A percentile compares a stretch with the other conserved stretches of the same genome.
Evolutionary conservation across 2,113 vertebrate species (phyloP).

Genomic region (Calonectris borealis): DNA sequence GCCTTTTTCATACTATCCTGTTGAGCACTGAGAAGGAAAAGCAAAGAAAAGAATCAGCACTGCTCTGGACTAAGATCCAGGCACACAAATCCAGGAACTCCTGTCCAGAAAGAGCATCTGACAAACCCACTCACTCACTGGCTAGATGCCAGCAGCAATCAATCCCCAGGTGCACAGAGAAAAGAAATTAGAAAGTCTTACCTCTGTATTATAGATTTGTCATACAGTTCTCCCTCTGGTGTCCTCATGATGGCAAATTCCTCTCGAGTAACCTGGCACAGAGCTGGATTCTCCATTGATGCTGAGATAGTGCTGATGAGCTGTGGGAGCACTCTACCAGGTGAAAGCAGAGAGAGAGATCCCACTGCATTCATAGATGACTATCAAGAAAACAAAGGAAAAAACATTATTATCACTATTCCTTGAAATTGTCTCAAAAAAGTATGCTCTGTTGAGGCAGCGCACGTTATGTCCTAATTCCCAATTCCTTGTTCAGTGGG

Average conservation of each 20-base stretch:
- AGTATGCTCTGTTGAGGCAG: background rate
- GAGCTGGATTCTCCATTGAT: conserved; percentile 79
- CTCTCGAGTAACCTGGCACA: conserved; percentile 87
- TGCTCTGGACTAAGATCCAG: background rate
- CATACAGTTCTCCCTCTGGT: conserved; percentile 88
- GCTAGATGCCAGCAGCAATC: background rate
- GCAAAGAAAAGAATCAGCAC: background rate
- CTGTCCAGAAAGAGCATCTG: background rate
- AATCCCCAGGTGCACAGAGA: background rate
- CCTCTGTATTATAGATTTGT: conserved; percentile 95
- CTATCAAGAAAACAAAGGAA: conserved; percentile 77
- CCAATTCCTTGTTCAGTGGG: background rate
- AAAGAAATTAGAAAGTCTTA: conserved; percentile 30
- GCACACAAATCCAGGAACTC: background rate
- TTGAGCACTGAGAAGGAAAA: conserved; percentile 80
- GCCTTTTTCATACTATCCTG: conserved; percentile 92
- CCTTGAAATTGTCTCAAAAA: background rate
- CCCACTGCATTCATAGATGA: conserved; percentile 86
- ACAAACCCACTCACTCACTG: background rate
- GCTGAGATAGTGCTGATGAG: conserved; percentile 83
- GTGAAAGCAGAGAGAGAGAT: conserved; percentile 85
- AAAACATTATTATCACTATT: background rate
- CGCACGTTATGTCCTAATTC: background rate
- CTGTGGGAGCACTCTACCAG: conserved; percentile 83
- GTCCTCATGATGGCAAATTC: conserved; percentile 93